phyloP scores from a whole-genome alignment of 2,797 vertebrate species.

The Coccyzus lansbergi region DNA sequence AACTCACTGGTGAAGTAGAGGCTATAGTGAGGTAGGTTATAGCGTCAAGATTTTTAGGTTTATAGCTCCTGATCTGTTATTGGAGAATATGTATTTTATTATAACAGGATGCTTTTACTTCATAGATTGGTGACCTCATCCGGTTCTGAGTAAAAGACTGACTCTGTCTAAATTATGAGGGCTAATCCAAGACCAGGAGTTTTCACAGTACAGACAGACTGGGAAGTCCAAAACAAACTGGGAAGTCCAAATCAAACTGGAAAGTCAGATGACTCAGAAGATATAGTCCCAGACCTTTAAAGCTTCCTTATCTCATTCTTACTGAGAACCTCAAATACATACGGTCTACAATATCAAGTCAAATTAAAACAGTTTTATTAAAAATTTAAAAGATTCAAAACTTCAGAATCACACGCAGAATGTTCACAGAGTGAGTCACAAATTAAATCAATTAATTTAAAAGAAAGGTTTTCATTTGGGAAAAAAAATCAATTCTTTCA shows the following conservation, averaged over 20 bases:
- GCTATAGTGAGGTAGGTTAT: not conserved
- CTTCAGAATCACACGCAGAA: not conserved
- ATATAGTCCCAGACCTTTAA: not conserved
- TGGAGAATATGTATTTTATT: not conserved
- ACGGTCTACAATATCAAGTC: not conserved
- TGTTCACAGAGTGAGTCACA: not conserved
- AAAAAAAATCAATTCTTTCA: constrained; percentile 15
- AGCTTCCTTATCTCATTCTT: not conserved
- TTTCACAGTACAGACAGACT: not conserved
- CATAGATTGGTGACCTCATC: not conserved
- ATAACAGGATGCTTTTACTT: not conserved
- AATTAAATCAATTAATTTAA: not conserved
- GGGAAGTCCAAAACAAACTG: not conserved
- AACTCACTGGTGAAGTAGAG: not conserved
- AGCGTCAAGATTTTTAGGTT: not conserved
- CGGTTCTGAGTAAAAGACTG: not conserved
- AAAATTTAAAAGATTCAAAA: not conserved
- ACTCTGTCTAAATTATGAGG: not conserved
- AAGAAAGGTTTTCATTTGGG: not conserved
- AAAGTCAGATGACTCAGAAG: not conserved
- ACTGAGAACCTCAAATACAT: not conserved
- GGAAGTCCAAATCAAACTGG: not conserved
- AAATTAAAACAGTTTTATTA: not conserved
- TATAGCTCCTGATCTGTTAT: not conserved
- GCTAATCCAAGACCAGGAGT: not conserved